Base-by-base conservation (phyloP, 2,113 vertebrate species). In the Entosphenus tridentatus region DNA sequence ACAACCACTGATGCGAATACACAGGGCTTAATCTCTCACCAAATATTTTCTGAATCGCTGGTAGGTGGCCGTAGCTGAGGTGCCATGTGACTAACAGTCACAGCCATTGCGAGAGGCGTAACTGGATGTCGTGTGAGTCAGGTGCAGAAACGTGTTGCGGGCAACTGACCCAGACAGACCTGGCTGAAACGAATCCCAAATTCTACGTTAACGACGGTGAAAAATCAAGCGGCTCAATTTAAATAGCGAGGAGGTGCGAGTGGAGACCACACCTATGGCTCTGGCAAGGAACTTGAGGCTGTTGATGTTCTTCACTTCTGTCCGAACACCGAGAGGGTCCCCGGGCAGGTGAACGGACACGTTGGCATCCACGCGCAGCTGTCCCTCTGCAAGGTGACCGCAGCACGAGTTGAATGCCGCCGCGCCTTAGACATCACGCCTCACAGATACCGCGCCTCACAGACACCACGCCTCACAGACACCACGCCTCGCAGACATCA, bases 291-390 rank as follows among this genome's bases (percentile, higher is more conserved):
- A 92, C 67, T 87, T 80, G 67, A 83, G 65, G 58, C 93, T 98
- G 78, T 95, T 98, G 80, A 98, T 89, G 78, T 98, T 98, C 81
- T 98, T 98, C 75, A 97, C 88, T 80, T 97, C 93, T 0, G 91
- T 85, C 73, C 92, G 84, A 75, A 85, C 68, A 12, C 93, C 93
- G 11, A 87, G 81, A 1, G 82, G 83, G 57, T 95, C 82, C 21
- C 87, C 91, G 1, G 86, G 83, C 67, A 68, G 79, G 81, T 91
- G 89, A 14, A 97, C 87, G 1, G 92, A 98, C 76, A 98, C 74
- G 14, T 97, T 97, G 77, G 93, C 93, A 59, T 98, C 93, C 69
- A 98, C 92, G 80, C 93, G 85, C 76, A 98, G 76, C 75, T 98
- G 91, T 57, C 92, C 93, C 82, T 93, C 92, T 85, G 75, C 3